Evolutionary conservation across 2,797 vertebrate species (phyloP), one percentile per base, ranked within the genome.

Genomic region (Okamejei kenojei): DNA sequence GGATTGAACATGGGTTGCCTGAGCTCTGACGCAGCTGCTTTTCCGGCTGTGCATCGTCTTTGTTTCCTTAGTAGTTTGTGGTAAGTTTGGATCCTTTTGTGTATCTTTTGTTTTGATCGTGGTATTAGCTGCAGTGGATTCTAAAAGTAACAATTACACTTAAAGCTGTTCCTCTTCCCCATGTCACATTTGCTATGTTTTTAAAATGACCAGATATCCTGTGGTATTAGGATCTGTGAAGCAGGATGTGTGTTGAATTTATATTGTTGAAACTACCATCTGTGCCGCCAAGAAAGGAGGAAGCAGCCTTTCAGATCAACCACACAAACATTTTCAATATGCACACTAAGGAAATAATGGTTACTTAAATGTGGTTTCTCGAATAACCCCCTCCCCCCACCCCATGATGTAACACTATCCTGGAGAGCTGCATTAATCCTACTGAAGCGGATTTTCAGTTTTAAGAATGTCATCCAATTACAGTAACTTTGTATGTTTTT

Each of bases 191-290:
- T 58, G 38, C 73, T 76, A 91, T 45, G 68, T 54, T 74, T 91
- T 45, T 6, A 13, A 71, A 71, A 54, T 54, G 38, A 76, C 38
- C 35, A n/a, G 71, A 5, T 58, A 92, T 73, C 73, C 26, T 92
- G 90, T 91, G 26, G 35, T n/a, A 23, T 26, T 45, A 23, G 38
- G 90, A 92, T 76, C 63, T 74, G 38, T 17, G 4, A 54, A 74
- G 19, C 35, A 73, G 90, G 90, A 92, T 74, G 90, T 92, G 9
- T 73, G 90, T 74, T 71, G 90, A 23, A 76, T 74, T 76, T 74
- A 26, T 29, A 10, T 73, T 45, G 7, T 6, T 71, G 35, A 54
- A 91, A 76, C 45, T 92, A 19, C 68, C 73, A 76, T 29, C 35
- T 73, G 38, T 76, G 38, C 1, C 0, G 9, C 38, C 35, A 76